Evolutionary conservation across 2,113 vertebrate genomes (phyloP).

Genomic region (Solenodon paradoxus): DNA sequence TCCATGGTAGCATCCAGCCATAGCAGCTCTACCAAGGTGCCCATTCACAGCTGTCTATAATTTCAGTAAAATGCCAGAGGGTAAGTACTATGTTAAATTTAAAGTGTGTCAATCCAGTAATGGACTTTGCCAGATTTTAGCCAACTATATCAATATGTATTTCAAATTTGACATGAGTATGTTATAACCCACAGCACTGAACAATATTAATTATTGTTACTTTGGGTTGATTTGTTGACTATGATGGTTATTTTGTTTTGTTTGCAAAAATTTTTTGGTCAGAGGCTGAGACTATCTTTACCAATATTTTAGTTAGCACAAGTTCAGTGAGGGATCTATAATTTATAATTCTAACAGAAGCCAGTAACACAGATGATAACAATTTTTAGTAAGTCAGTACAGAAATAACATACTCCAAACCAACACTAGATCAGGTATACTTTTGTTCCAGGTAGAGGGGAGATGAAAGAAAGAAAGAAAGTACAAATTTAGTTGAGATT

Average conservation of each 20-base stretch:
- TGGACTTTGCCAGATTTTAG: background rate
- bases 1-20: background rate
- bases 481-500: background rate
- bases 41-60: background rate
- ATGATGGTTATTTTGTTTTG: background rate
- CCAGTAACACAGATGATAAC: background rate
- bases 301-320: background rate
- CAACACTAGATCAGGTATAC: background rate
- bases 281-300: background rate
- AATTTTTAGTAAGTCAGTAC: background rate
- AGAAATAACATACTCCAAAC: background rate
- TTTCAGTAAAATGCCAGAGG: background rate
- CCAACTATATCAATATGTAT: background rate
- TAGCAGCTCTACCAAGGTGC: background rate
- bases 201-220: background rate
- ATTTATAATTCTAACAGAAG: background rate
- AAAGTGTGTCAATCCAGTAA: background rate
- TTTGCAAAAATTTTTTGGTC: background rate
- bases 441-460: background rate
- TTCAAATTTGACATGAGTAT: background rate
- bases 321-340: background rate
- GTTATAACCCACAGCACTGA: background rate
- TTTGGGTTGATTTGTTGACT: background rate
- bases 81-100: background rate
- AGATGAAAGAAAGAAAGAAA: background rate